Evolutionary conservation across 2,797 vertebrate species (phyloP).

Genomic region (Peromyscus nudipes): DNA sequence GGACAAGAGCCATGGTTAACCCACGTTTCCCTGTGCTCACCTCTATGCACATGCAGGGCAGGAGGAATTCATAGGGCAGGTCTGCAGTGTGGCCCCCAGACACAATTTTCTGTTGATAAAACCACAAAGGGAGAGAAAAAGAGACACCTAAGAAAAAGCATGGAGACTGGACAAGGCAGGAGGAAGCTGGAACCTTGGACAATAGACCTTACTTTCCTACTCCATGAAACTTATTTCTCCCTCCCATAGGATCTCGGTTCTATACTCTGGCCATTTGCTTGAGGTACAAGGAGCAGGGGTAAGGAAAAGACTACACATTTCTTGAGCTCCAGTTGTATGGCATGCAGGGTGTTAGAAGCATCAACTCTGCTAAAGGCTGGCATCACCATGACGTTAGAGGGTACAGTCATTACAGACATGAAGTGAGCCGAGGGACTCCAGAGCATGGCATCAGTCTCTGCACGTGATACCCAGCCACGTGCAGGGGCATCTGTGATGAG

Average conservation of each 20-base stretch:
- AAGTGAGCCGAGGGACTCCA: background rate
- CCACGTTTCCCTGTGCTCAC: slow-evolving; percentile 83
- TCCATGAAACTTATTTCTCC: background rate
- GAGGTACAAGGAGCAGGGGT: background rate
- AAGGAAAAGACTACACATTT: background rate
- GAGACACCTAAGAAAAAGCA: slow-evolving; percentile 10
- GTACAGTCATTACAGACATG: background rate
- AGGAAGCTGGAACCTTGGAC: background rate
- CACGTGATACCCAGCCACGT: background rate
- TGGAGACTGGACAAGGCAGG: fast-evolving
- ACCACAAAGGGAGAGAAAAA: slow-evolving; percentile 37
- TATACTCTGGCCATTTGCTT: slow-evolving; percentile 10
- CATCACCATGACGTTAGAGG: background rate
- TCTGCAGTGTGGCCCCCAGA: slow-evolving; percentile 54
- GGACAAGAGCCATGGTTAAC: background rate
- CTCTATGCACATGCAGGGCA: slow-evolving; percentile 95
- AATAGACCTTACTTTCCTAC: background rate
- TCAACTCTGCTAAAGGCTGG: background rate
- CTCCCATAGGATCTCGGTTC: background rate
- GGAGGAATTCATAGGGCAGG: slow-evolving; percentile 87
- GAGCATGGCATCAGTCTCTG: background rate
- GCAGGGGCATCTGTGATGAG: background rate
- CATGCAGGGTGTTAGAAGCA: background rate
- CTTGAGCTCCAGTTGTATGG: background rate
- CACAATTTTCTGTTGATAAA: slow-evolving; percentile 82